phyloP scores from a whole-genome alignment of 2,888 invertebrate genomes.

The Rambutsinella grinnellia region DNA sequence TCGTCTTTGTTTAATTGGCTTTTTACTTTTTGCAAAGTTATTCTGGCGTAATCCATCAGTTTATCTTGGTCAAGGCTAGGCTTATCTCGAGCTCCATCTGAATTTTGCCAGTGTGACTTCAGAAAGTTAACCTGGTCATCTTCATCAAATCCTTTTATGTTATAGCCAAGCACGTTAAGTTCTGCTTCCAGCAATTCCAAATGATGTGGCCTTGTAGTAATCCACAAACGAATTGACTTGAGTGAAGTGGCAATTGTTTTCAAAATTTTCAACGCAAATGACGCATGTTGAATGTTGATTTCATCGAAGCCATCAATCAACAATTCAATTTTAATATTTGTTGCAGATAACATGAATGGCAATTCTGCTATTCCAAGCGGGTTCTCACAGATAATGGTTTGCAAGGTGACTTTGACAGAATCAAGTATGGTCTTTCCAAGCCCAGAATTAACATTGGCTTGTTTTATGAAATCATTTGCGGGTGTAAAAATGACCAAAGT shows the following conservation, averaged over 20 bases:
- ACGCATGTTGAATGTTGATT: not conserved
- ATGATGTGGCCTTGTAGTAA: conserved; percentile 13
- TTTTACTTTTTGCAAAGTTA: not conserved
- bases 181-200: not conserved
- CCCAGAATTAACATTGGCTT: not conserved
- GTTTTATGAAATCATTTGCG: not conserved
- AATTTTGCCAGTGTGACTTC: not conserved
- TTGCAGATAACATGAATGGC: not conserved
- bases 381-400: too few relatives aligned
- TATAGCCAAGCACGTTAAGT: not conserved
- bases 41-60: not conserved
- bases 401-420: too few relatives aligned
- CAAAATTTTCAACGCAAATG: not conserved
- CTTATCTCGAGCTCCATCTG: not conserved
- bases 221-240: not conserved
- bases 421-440: not conserved
- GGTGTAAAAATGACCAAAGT: not conserved
- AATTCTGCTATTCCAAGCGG: not conserved
- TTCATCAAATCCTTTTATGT: not conserved
- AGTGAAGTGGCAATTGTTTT: not conserved
- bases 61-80: not conserved
- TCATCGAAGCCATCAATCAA: conserved; percentile 13
- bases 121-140: conserved; percentile 4
- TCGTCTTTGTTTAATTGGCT: not conserved
- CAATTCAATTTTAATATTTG: not conserved